Percentiles rank a stretch among this genome's conserved stretches.
Conservation (phyloP, 1,140 invertebrate genomes). For the Cecropterus lyciades region DNA sequence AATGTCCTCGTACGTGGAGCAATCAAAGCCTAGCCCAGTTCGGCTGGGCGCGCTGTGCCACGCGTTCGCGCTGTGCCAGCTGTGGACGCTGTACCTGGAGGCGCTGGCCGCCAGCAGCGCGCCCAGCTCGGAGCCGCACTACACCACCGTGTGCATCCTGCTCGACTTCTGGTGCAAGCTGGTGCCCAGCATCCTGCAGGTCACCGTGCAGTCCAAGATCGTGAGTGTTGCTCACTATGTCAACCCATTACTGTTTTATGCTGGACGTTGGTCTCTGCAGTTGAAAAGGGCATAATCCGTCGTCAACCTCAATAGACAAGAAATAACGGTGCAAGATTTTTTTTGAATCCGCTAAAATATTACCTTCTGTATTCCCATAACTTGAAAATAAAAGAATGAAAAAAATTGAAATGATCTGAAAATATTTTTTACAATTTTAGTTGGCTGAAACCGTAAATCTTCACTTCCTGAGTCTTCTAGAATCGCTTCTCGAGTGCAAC, state of each 20-base stretch:
- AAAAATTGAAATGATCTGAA: too few species aligned
- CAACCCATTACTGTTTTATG: too few species aligned
- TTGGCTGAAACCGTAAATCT: constrained; percentile 98
- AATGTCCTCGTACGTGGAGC: constrained; percentile 98
- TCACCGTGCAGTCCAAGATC: constrained; percentile 96
- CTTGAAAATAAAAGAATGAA: too few species aligned
- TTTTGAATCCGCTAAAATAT: too few species aligned
- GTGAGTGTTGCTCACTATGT: constrained; percentile 88
- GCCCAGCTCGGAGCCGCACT: constrained; percentile 85
- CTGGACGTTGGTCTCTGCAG: too few species aligned
- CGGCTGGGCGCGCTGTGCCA: constrained; percentile 97
- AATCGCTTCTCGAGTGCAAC: constrained; percentile 97
- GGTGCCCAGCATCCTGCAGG: constrained; percentile 96
- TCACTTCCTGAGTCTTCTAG: constrained; percentile 97
- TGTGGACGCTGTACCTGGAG: constrained; percentile 99
- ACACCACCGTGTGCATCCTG: constrained; percentile 87
- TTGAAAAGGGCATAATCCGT: too few species aligned
- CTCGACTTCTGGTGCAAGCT: constrained; percentile 99
- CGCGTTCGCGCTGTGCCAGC: constrained; percentile 91
- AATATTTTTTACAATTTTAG: too few species aligned
- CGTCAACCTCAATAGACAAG: too few species aligned
- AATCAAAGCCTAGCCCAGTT: constrained; percentile 94
- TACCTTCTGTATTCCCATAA: too few species aligned
- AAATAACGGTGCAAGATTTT: too few species aligned
- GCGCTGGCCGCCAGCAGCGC: constrained; percentile 91